Conservation (phyloP, 2,888 invertebrate species). For the Lithophane ornitopus region DNA sequence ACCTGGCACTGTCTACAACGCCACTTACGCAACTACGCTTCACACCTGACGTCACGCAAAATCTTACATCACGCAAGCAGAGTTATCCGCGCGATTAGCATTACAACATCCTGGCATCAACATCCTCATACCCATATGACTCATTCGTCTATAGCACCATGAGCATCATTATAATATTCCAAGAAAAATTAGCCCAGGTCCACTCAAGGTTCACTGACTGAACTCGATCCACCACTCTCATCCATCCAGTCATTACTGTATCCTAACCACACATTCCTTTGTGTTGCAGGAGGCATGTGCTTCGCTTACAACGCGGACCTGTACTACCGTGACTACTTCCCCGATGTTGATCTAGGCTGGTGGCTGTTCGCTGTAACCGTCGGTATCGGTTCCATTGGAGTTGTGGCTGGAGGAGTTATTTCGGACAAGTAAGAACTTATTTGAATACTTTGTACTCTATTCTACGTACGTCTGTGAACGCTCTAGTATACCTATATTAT, state of each 20-base stretch:
- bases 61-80: background rate
- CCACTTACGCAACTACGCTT: background rate
- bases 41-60: background rate
- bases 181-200: background rate
- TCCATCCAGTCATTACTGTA: background rate
- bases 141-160: background rate
- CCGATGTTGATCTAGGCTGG: constrained; percentile 97
- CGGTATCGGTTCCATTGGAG: constrained; percentile 95
- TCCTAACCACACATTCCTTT: background rate
- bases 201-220: background rate
- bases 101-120: background rate
- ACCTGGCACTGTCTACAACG: background rate
- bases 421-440: constrained; percentile 92
- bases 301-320: constrained; percentile 98
- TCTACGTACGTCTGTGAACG: background rate
- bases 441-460: background rate
- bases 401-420: constrained; percentile 93
- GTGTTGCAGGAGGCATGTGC: constrained; percentile 94
- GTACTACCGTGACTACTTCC: constrained; percentile 96
- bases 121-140: background rate
- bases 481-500: background rate
- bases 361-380: constrained; percentile 97
- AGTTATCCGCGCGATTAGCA: background rate
- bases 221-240: too few relatives aligned
- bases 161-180: background rate